Percentiles rank a stretch among this genome's conserved stretches.
Evolutionary conservation across 1,140 invertebrate species (phyloP).

Genomic region (Lucilia cuprina): DNA sequence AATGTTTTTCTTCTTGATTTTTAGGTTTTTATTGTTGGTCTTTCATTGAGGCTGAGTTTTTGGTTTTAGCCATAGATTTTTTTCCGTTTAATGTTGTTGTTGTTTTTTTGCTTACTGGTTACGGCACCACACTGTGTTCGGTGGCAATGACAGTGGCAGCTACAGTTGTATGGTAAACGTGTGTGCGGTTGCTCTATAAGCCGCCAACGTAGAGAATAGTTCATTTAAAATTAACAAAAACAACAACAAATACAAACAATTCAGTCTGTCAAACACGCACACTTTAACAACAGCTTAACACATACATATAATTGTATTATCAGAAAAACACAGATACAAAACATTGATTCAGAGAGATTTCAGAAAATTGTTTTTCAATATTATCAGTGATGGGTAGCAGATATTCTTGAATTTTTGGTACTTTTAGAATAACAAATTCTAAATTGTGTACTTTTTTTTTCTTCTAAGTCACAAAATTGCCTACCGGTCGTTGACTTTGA

Average conservation of each 20-base stretch:
- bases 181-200: slow-evolving; percentile 43
- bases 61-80: not conserved
- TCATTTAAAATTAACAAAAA: not conserved
- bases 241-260: slow-evolving; percentile 15
- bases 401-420: not conserved
- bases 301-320: not conserved
- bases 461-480: too few relatives aligned
- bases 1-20: not conserved
- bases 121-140: slow-evolving; percentile 62
- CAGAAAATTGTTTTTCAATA: not conserved
- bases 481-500: too few relatives aligned
- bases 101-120: slow-evolving; percentile 8
- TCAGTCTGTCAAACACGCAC: not conserved
- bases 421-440: too few relatives aligned
- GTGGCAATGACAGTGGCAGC: slow-evolving; percentile 63
- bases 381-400: not conserved
- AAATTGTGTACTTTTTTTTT: too few relatives aligned
- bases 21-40: not conserved
- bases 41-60: slow-evolving; percentile 27
- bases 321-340: not conserved
- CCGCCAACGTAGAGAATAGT: slow-evolving; percentile 30
- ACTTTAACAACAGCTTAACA: not conserved
- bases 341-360: not conserved
- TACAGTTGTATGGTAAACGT: slow-evolving; percentile 56
- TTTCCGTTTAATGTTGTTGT: not conserved